These are phyloP conservation scores for Dromococcyx pavoninus DNA, from an alignment of 2,797 vertebrate species.

Conservation along the genomic window DNA sequence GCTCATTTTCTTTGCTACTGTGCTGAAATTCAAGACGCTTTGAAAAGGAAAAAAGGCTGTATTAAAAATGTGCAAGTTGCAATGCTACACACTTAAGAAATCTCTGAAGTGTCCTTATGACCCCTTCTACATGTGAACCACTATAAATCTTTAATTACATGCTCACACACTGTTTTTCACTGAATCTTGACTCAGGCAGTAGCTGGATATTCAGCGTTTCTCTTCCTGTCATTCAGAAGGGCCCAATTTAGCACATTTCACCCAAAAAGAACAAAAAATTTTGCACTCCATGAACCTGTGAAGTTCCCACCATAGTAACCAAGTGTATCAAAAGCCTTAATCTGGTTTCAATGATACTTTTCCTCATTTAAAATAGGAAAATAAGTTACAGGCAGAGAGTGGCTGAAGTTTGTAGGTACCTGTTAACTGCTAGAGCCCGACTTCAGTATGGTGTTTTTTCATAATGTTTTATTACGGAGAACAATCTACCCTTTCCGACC, in stretches of 20 bases:
- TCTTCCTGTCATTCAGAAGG: background rate
- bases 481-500: background rate
- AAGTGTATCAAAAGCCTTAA: background rate
- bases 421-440: background rate
- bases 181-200: background rate
- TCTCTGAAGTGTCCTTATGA: background rate
- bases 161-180: background rate
- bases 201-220: constrained; percentile 10
- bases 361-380: background rate
- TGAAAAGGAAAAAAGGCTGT: background rate
- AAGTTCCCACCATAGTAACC: background rate
- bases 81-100: background rate
- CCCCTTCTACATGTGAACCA: background rate
- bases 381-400: background rate
- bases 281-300: background rate
- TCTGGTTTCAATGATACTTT: background rate
- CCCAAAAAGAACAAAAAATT: background rate
- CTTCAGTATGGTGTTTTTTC: background rate
- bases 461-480: background rate
- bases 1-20: constrained; percentile 50
- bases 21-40: constrained; percentile 18
- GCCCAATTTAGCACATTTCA: background rate
- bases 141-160: constrained; percentile 4
- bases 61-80: constrained; percentile 21
- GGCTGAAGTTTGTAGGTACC: background rate